Base-by-base conservation (phyloP, 1,140 invertebrate species). In the Latrodectus geometricus region DNA sequence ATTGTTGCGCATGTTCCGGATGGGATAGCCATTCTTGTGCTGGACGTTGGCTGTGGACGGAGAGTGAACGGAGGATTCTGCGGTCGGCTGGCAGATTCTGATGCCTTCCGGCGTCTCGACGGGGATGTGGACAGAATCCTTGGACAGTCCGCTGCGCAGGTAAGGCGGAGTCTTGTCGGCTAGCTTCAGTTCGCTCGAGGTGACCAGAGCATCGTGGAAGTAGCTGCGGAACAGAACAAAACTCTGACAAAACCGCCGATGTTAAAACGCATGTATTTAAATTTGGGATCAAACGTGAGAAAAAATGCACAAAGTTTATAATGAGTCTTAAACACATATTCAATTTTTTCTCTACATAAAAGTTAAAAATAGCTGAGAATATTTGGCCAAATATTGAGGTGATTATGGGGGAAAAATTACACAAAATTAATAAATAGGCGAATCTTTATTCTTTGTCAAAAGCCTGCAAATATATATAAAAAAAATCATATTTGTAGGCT, bases 171-270 rank as follows among this genome's bases (percentile, higher is more conserved):
- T 7, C 65, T 70, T 70, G 23, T 86, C 68, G 12, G 56, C 4
- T 35, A 79, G 65, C 66, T 79, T 79, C 17, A 79, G 65, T 61
- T 84, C 82, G 65, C 82, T 84, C 17, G 82, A 84, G 35, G 82
- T 76, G n/a, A 84, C 82, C 49, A 89, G 74, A 50, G 86, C 79
- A 48, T 89, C 89, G 17, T 86, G 88, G 83, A 89, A 89, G 61
- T 89, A 89, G 52, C 89, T 89, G 72, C 9, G 68, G 66, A 12
- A 17, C 14, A 23, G 35, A 74, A 70, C 50, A 61, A 11, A 61
- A 2, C 2, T 2, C 8, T 14, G 3, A 61, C 17, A 17, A 4
- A 4, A 3, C 0, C 17, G 11, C 17, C 2, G 11, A 14, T 8
- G 11, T 56, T 56, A 9, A 56, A 14, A 9, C 14, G 8, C 14